Percentiles rank a stretch among this genome's conserved stretches.
Conservation (phyloP, 2,888 invertebrate genomes). For the Chironomus tentans region DNA sequence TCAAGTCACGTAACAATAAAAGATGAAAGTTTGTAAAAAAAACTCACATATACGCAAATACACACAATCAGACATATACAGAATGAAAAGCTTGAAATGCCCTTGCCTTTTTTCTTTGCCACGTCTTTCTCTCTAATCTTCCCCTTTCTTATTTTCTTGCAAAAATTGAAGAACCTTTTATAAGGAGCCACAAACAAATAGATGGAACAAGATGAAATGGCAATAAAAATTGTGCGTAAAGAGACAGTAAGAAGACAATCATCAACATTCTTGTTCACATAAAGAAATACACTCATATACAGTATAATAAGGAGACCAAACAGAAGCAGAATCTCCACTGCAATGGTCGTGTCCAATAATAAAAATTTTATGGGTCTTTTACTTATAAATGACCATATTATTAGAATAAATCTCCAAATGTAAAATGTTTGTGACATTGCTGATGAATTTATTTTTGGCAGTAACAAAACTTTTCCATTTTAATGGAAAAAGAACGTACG, state of each 20-base stretch:
- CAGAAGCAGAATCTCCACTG: background rate
- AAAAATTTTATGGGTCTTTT: background rate
- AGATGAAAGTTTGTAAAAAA: conserved; percentile 24
- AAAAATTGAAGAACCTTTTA: background rate
- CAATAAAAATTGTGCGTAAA: conserved; percentile 11
- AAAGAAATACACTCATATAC: background rate
- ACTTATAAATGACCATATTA: background rate
- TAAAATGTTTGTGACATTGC: background rate
- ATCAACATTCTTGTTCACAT: conserved; percentile 4
- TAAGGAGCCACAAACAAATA: background rate
- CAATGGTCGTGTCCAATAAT: background rate
- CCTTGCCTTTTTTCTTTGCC: background rate
- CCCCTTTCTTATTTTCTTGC: background rate
- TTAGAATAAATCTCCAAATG: background rate
- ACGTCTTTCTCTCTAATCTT: background rate
- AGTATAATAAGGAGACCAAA: background rate
- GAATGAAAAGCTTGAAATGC: conserved; percentile 8
- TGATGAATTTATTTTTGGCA: background rate
- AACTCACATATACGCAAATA: conserved; percentile 13
- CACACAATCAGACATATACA: conserved; percentile 15
- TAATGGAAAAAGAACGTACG: no score
- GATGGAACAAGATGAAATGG: background rate
- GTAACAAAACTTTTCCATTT: no score
- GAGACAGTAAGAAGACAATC: conserved; percentile 11
- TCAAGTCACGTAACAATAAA: conserved; percentile 24